Conservation (phyloP, 1,140 invertebrate genomes). For the Brachionus angularis region DNA sequence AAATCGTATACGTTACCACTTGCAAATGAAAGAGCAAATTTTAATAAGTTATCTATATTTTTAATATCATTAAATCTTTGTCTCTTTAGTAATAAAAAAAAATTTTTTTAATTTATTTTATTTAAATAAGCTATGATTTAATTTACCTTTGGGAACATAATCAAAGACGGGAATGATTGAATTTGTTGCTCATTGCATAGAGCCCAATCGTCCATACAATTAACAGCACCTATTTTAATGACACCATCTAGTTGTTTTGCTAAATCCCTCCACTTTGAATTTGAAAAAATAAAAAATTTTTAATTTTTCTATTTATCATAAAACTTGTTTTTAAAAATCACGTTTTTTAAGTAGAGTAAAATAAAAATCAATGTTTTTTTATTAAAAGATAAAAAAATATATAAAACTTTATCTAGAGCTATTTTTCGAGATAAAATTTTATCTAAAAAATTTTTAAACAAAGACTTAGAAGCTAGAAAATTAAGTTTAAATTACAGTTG, state of each 20-base stretch:
- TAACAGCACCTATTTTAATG: conserved; percentile 71
- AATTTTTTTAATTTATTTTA: neutral
- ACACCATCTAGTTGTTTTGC: conserved; percentile 69
- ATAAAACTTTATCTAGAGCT: conserved; percentile 7
- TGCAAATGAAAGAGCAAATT: conserved; percentile 56
- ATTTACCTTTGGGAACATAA: conserved; percentile 62
- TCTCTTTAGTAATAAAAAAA: no score
- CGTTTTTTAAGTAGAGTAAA: no score
- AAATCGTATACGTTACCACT: conserved; percentile 48
- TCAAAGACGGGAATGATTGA: conserved; percentile 67
- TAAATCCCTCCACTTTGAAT: conserved; percentile 74
- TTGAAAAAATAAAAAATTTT: no score
- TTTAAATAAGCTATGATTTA: neutral
- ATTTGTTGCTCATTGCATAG: conserved; percentile 68
- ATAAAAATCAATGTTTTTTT: no score
- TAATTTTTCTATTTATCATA: conserved; percentile 50
- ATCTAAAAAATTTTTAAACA: no score
- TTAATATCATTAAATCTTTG: conserved; percentile 56
- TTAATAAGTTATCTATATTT: conserved; percentile 51
- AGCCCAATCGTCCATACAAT: conserved; percentile 72
- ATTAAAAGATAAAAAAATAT: conserved; percentile 22
- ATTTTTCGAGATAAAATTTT: no score
- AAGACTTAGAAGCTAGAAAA: no score
- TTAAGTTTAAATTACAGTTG: conserved; percentile 54
- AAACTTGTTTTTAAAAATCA: no score